These are phyloP conservation scores for Drosophila tsacasi DNA, from an alignment of 1,140 invertebrate species.

Conservation along the genomic window DNA sequence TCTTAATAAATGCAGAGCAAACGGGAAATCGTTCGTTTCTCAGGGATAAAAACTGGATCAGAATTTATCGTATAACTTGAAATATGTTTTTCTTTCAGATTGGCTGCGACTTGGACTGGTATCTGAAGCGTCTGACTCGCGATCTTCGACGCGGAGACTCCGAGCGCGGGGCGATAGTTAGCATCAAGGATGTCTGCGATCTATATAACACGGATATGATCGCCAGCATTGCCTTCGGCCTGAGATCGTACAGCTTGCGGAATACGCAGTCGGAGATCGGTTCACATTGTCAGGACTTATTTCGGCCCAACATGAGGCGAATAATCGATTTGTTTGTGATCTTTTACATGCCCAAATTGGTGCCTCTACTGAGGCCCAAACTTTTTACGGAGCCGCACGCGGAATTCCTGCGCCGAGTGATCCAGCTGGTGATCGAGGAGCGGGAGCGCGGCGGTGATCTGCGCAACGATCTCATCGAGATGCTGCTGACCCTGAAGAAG, in stretches of 20 bases:
- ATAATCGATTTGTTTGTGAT: slow-evolving; percentile 86
- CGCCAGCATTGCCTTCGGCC: slow-evolving; percentile 87
- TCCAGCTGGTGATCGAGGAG: slow-evolving; percentile 84
- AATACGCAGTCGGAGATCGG: slow-evolving; percentile 85
- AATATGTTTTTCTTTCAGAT: slow-evolving; percentile 30
- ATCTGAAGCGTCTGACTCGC: slow-evolving; percentile 69
- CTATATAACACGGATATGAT: slow-evolving; percentile 88
- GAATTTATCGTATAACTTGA: background rate
- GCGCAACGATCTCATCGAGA: slow-evolving; percentile 86
- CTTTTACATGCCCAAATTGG: slow-evolving; percentile 85
- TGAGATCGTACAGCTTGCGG: slow-evolving; percentile 86
- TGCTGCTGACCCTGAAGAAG: slow-evolving; percentile 85
- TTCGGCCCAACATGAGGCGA: slow-evolving; percentile 86
- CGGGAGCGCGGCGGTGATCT: slow-evolving; percentile 74
- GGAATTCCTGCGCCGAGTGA: slow-evolving; percentile 76
- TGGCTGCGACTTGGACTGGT: slow-evolving; percentile 76
- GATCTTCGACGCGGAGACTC: slow-evolving; percentile 64
- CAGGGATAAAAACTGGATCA: background rate
- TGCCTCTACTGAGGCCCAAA: slow-evolving; percentile 61
- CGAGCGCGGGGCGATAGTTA: slow-evolving; percentile 58
- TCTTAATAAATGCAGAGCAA: slow-evolving; percentile 2
- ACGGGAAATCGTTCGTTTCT: background rate
- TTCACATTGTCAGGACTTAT: slow-evolving; percentile 85
- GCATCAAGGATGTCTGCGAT: slow-evolving; percentile 85
- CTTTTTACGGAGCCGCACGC: slow-evolving; percentile 65